Evolutionary conservation across 2,888 invertebrate genomes (phyloP).

Genomic region (Phalera bucephala): DNA sequence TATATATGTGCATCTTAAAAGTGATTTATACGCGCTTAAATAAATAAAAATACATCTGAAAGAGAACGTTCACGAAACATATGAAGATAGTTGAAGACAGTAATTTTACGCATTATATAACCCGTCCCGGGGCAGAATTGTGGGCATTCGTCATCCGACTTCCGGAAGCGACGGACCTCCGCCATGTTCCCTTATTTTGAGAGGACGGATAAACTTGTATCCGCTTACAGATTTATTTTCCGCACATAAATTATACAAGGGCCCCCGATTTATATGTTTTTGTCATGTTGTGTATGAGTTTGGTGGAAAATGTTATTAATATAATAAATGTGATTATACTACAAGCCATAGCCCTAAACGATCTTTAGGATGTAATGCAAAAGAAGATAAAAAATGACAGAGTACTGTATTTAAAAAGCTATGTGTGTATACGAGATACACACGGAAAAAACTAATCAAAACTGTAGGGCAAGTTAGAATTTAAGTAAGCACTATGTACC

Average conservation of each 20-base stretch:
- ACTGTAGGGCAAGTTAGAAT: too few species aligned
- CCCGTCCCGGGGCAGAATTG: constrained; percentile 63
- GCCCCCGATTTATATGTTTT: constrained; percentile 45
- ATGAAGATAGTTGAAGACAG: constrained; percentile 67
- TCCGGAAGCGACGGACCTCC: constrained; percentile 50
- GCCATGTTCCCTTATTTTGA: constrained; percentile 59
- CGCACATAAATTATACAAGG: constrained; percentile 53
- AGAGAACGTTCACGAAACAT: constrained; percentile 45
- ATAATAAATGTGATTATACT: too few species aligned
- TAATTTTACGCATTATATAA: constrained; percentile 79
- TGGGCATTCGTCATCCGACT: constrained; percentile 71
- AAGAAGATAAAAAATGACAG: too few species aligned
- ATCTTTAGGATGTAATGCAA: too few species aligned
- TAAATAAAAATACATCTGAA: constrained; percentile 42
- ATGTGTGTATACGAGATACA: too few species aligned
- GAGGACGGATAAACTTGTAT: constrained; percentile 67
- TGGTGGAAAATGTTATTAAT: too few species aligned
- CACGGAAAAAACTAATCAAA: too few species aligned
- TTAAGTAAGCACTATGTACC: too few species aligned
- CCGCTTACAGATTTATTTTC: constrained; percentile 67
- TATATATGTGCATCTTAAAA: constrained; percentile 26
- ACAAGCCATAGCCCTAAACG: too few species aligned
- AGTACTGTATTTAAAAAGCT: too few species aligned
- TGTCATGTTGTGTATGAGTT: constrained; percentile 33
- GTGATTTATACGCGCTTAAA: constrained; percentile 37